These are phyloP conservation scores for Ginglymostoma cirratum DNA, from an alignment of 2,113 vertebrate genomes.

Conservation along the genomic window DNA sequence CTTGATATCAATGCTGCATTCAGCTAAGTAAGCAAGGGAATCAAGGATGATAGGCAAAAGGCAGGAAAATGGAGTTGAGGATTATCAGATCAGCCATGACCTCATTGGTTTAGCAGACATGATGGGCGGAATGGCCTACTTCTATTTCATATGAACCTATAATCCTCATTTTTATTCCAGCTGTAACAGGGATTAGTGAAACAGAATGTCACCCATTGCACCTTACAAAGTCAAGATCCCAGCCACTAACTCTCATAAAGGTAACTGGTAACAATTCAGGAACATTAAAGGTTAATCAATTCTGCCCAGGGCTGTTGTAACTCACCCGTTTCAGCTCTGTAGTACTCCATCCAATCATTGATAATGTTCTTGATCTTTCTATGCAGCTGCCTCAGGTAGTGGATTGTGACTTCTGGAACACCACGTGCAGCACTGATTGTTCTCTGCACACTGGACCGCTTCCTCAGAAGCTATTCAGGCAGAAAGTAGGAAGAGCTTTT, in stretches of 20 bases:
- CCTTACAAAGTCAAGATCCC: neutral
- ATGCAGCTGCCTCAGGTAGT: constrained; percentile 53
- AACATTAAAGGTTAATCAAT: neutral
- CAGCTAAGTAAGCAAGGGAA: no score
- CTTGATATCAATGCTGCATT: no score
- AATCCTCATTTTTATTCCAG: neutral
- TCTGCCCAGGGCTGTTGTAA: neutral
- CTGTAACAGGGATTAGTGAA: neutral
- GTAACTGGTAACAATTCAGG: neutral
- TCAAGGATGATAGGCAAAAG: no score
- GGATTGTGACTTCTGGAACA: neutral
- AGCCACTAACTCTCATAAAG: neutral
- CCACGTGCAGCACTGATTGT: rapidly evolving
- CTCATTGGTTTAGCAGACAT: no score
- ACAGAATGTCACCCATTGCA: neutral
- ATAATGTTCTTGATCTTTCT: constrained; percentile 50
- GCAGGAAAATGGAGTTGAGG: no score
- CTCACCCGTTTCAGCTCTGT: constrained; percentile 54
- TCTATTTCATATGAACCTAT: neutral
- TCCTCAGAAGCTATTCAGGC: neutral
- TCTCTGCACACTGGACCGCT: neutral
- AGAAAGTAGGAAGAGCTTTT: neutral
- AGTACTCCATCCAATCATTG: constrained; percentile 58
- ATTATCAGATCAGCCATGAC: no score
- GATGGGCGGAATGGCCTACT: neutral